Evolutionary conservation across 2,797 vertebrate genomes (phyloP), one percentile per base, ranked within the genome.

Genomic region (Sebastes taczanowskii): DNA sequence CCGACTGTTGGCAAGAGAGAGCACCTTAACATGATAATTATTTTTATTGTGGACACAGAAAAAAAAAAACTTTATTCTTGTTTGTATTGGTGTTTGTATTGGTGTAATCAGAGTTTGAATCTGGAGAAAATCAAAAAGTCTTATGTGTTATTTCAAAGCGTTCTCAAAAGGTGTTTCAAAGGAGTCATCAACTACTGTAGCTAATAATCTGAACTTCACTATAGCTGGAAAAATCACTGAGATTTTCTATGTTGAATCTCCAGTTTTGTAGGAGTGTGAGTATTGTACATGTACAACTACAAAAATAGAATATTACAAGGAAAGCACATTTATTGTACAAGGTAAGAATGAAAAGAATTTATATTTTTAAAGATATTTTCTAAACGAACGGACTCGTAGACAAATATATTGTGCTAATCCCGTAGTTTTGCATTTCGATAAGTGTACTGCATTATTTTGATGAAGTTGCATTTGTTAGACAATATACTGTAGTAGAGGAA

Each of bases 291-390:
- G 70, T 79, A 59, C 60, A 80, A 87, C 52, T 68, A 71, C 60
- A 79, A 38, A 56, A 82, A 66, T 75, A 85, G 74, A 90, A 75
- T 83, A 89, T 63, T 30, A 86, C 60, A 61, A 79, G 77, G 29
- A 77, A 84, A 10, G 11, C 79, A 84, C 82, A 77, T 90, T 82
- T 87, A 89, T 84, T 91, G 77, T 91, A 86, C 71, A 82, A 83
- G 86, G 32, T 73, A 85, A 90, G 32, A 90, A 85, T 86, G 23
- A 69, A 92, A 92, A 90, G 87, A 76, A 92, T 95, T 93, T 96
- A 94, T 94, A 95, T 95, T 94, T 95, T 93, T 95, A 85, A 46
- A 94, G 89, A 86, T 93, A 91, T 95, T 96, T 96, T 95, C 85
- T 95, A 95, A 95, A 92, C 71, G 35, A 89, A 90, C 70, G 77